Conservation (phyloP, 2,888 invertebrate genomes). For the Digitonthophagus gazella region DNA sequence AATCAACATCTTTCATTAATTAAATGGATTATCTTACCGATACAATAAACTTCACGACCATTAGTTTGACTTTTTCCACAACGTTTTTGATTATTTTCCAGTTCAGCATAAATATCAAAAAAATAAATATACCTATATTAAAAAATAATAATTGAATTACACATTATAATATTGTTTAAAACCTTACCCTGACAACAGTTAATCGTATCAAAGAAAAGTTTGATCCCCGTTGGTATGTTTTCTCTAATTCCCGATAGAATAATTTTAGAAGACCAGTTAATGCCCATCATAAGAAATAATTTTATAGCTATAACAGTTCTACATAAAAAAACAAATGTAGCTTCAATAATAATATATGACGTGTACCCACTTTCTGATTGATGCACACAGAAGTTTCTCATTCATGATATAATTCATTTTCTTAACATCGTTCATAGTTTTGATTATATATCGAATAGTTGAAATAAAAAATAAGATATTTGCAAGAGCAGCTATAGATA, state of each 20-base stretch:
- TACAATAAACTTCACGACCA: background rate
- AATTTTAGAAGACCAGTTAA: slow-evolving; percentile 24
- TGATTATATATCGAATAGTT: slow-evolving; percentile 1
- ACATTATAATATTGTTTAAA: too few relatives aligned
- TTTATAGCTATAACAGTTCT: slow-evolving; percentile 22
- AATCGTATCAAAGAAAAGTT: slow-evolving; percentile 18
- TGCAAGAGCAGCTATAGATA: background rate
- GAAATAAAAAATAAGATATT: slow-evolving; percentile 3
- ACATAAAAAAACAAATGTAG: background rate
- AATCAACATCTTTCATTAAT: background rate
- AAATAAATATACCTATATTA: background rate
- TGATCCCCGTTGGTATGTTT: slow-evolving; percentile 12
- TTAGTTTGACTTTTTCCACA: background rate
- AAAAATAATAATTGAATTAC: too few relatives aligned
- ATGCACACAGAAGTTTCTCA: background rate
- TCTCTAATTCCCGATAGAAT: slow-evolving; percentile 16
- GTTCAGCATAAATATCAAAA: background rate
- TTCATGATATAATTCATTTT: slow-evolving; percentile 1
- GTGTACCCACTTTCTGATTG: background rate
- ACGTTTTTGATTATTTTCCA: background rate
- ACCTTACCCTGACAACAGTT: slow-evolving; percentile 24
- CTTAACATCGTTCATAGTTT: background rate
- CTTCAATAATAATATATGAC: too few relatives aligned
- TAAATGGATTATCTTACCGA: background rate
- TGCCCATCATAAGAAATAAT: slow-evolving; percentile 23